Base-by-base conservation (phyloP, 2,797 vertebrate species). In the Sternotherus odoratus region DNA sequence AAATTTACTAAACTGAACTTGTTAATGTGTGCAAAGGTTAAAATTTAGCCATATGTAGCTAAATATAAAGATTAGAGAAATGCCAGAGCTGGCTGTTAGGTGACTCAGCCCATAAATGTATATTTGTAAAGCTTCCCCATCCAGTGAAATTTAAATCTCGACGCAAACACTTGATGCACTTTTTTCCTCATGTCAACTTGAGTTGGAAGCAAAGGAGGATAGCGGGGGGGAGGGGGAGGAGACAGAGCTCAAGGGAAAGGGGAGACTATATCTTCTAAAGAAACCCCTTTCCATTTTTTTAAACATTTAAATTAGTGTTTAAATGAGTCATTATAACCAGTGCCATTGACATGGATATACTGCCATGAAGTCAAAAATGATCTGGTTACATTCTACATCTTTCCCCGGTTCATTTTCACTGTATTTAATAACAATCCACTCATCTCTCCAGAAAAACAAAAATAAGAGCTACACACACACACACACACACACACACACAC, bases 401-500 rank as follows among this genome's bases (percentile, higher is more conserved):
- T 50, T 56, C 8, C 5, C 2, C 19, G 66, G 53, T 3, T 39
- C 85, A 85, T 82, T 85, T 75, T 4, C 3, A 74, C 56, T 53
- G 43, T 28, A 54, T 56, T 16, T 75, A 7, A 69, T 82, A 86
- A 24, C 12, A 92, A 79, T 7, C 21, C 43, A 51, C 2, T 49
- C 85, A 75, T 6, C 1, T 1, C 8, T 24, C 5, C 1, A 69
- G 36, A 39, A 69, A 36, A 69, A 39, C 19, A 69, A 69, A 39
- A 39, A 23, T 9, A 23, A 15, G 13, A 69, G 23, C 63, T 23
- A 33, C 6, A 13, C 28, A 60, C 15, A 16, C 13, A 30, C 5
- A 28, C 56, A 54, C 8, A 54, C 23, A 54, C 23, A 24, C 9
- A 54, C 17, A 51, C 1, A 12, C 0, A 0, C 2, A 79, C 2